A percentile compares a stretch with the other conserved stretches of the same genome.
phyloP scores from a whole-genome alignment of 30 jellyfish, hydroid and myxozoan genomes.

The Phacellophora camtschatica region DNA sequence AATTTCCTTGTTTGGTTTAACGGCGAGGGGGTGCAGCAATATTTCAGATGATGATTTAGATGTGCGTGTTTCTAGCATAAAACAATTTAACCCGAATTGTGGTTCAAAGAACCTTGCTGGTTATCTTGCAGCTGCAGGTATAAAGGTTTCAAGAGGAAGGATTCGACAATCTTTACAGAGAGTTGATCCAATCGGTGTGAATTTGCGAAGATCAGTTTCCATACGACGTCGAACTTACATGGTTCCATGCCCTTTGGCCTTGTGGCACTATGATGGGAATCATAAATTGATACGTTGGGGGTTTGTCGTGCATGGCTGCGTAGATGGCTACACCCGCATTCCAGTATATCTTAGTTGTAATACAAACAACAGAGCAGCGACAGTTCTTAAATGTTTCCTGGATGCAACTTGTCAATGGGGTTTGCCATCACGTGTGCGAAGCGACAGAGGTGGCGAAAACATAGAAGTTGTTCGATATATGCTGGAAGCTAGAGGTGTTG shows the following conservation, averaged over 20 bases:
- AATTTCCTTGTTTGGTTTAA: slow-evolving; percentile 10
- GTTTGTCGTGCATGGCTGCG: slow-evolving; percentile 38
- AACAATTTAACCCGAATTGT: slow-evolving; percentile 9
- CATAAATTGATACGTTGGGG: slow-evolving; percentile 28
- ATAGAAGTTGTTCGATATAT: slow-evolving; percentile 26
- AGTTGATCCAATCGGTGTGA: not conserved
- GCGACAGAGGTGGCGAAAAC: slow-evolving; percentile 43
- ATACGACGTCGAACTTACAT: not conserved
- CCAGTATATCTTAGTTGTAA: not conserved
- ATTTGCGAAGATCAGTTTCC: not conserved
- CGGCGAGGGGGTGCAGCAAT: slow-evolving; percentile 14
- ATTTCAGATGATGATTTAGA: slow-evolving; percentile 15
- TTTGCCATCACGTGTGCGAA: slow-evolving; percentile 17
- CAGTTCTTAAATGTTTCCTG: not conserved
- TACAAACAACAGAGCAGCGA: slow-evolving; percentile 27
- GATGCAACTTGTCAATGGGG: slow-evolving; percentile 25
- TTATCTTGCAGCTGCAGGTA: slow-evolving; percentile 1
- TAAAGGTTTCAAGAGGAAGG: not conserved
- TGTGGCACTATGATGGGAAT: slow-evolving; percentile 5
- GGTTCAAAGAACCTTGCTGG: slow-evolving; percentile 27
- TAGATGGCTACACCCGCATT: slow-evolving; percentile 4
- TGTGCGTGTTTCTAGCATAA: not conserved
- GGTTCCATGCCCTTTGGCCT: not conserved
- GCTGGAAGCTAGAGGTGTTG: slow-evolving; percentile 29
- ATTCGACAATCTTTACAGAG: not conserved